Conservation (phyloP, 2,113 vertebrate genomes). For the Xenopus laevis region DNA sequence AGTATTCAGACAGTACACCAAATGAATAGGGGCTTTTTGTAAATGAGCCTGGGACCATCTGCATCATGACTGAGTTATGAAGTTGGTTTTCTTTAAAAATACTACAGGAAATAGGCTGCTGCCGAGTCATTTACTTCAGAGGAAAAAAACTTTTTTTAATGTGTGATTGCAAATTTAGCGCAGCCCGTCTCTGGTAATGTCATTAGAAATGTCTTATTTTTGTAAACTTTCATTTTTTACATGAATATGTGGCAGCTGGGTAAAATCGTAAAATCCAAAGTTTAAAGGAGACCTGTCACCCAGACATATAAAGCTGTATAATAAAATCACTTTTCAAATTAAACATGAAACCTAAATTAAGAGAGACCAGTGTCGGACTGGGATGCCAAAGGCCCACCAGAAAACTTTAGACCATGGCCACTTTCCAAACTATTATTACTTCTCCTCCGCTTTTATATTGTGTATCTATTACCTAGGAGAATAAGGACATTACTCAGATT, state of each 20-base stretch:
- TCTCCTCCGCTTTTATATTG: too few species aligned
- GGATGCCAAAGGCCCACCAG: too few species aligned
- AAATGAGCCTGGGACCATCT: background rate
- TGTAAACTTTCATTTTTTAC: background rate
- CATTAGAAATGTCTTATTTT: background rate
- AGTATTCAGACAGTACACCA: background rate
- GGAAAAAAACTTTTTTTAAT: background rate
- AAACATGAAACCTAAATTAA: too few species aligned
- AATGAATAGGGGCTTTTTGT: constrained; percentile 25
- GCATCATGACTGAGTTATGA: constrained; percentile 1
- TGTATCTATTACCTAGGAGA: too few species aligned
- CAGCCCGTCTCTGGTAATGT: background rate
- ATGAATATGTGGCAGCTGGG: background rate
- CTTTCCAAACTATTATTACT: too few species aligned
- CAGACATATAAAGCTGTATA: too few species aligned
- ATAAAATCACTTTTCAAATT: too few species aligned
- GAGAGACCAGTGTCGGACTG: too few species aligned
- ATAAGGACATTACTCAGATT: too few species aligned
- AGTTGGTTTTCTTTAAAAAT: constrained; percentile 13
- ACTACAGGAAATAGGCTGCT: constrained; percentile 7
- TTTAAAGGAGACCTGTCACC: too few species aligned
- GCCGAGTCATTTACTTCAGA: background rate
- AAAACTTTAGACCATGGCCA: too few species aligned
- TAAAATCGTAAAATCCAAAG: background rate
- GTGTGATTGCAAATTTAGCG: background rate